A percentile compares a stretch with the other conserved stretches of the same genome.
Evolutionary conservation across 2,888 invertebrate genomes (phyloP).

Genomic region (Bellardia pandia): DNA sequence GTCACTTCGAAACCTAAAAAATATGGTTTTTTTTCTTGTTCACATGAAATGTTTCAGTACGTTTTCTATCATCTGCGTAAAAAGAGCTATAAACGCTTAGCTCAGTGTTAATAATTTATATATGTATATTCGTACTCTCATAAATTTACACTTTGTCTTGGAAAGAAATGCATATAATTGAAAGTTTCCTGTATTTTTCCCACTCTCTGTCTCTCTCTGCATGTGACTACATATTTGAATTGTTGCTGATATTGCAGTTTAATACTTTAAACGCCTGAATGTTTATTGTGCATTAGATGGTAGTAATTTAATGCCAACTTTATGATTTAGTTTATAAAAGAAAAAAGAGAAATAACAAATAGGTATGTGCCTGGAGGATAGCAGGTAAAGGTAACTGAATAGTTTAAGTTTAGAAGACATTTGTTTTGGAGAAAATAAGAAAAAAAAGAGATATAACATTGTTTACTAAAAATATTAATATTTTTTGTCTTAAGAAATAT

Average conservation of each 20-base stretch:
- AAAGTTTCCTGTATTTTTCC: not conserved
- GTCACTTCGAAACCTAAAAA: too few species aligned
- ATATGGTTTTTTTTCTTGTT: too few species aligned
- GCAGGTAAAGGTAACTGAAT: not conserved
- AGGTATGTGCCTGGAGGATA: not conserved
- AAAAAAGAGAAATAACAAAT: not conserved
- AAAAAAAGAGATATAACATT: too few species aligned
- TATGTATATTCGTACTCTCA: slow-evolving; percentile 20
- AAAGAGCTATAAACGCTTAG: too few species aligned
- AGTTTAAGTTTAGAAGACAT: too few species aligned
- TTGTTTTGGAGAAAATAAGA: too few species aligned
- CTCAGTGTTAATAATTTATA: slow-evolving; percentile 29
- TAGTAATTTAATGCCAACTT: slow-evolving; percentile 25
- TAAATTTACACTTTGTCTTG: slow-evolving; percentile 43
- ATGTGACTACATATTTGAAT: not conserved
- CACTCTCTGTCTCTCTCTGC: too few species aligned
- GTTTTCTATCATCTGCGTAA: too few species aligned
- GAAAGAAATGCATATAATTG: slow-evolving; percentile 9
- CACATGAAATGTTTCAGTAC: too few species aligned
- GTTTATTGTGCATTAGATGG: slow-evolving; percentile 55
- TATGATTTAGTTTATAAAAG: slow-evolving; percentile 44
- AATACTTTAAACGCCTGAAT: slow-evolving; percentile 48
- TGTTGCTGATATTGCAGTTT: slow-evolving; percentile 42
- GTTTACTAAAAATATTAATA: too few species aligned
- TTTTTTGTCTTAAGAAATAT: too few species aligned